Conservation (phyloP, 2,797 vertebrate species). For the Threskiornis aethiopicus region DNA sequence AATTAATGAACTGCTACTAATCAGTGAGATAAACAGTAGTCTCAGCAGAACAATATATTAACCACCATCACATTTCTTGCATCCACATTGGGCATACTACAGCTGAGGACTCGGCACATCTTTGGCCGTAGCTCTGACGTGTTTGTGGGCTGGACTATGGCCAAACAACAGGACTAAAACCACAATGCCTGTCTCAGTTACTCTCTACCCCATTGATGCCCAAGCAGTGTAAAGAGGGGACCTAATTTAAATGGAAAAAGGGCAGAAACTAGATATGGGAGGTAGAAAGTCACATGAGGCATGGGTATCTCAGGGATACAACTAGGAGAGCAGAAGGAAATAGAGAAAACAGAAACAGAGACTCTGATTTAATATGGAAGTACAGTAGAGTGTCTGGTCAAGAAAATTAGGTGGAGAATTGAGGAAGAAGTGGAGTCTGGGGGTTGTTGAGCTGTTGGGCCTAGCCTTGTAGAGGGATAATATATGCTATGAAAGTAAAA, state of each 20-base stretch:
- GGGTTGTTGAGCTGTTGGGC: not conserved
- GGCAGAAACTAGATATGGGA: not conserved
- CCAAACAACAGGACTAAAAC: not conserved
- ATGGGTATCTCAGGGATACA: not conserved
- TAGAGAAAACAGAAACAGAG: not conserved
- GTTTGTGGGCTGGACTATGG: not conserved
- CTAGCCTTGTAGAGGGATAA: not conserved
- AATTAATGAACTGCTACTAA: not conserved
- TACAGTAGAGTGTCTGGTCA: not conserved
- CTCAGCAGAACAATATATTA: not conserved
- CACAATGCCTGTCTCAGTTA: not conserved
- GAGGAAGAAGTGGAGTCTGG: not conserved
- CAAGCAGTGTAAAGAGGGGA: not conserved
- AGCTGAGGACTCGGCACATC: not conserved
- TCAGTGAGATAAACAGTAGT: not conserved
- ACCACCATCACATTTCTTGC: not conserved
- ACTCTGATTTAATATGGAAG: not conserved
- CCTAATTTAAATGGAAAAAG: not conserved
- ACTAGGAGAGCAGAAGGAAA: not conserved
- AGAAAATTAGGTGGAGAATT: not conserved
- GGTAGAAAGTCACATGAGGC: not conserved
- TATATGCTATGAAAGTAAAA: not conserved
- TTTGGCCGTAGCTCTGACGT: not conserved
- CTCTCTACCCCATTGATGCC: not conserved
- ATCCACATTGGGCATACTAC: not conserved